Evolutionary conservation across 2,888 invertebrate genomes (phyloP).

Genomic region (Euclidia mi): DNA sequence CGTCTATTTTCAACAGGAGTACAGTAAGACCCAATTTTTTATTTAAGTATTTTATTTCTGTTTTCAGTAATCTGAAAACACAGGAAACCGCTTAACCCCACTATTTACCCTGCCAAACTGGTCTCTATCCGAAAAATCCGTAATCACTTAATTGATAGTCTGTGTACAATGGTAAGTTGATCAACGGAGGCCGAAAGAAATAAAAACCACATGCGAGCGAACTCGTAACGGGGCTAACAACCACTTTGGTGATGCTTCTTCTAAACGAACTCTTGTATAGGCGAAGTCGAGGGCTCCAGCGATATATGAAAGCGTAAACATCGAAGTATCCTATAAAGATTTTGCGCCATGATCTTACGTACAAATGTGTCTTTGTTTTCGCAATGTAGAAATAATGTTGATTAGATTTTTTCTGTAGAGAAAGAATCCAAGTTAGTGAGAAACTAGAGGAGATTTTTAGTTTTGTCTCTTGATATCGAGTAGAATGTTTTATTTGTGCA

Average conservation of each 20-base stretch:
- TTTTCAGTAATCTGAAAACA: no score
- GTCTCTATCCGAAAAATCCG: conserved; percentile 21
- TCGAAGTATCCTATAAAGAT: neutral
- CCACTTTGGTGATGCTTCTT: conserved; percentile 69
- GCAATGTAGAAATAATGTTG: neutral
- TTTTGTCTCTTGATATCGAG: no score
- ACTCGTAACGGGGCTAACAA: conserved; percentile 75
- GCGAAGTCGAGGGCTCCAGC: conserved; percentile 10
- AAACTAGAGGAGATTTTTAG: no score
- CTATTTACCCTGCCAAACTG: neutral
- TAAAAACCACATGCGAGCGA: conserved; percentile 72
- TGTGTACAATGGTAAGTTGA: conserved; percentile 48
- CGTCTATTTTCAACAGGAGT: no score
- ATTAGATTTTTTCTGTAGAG: neutral
- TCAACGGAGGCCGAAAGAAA: conserved; percentile 58
- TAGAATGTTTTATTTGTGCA: no score
- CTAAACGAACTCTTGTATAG: conserved; percentile 34
- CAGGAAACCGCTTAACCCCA: no score
- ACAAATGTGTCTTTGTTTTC: conserved; percentile 3
- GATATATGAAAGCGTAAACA: conserved; percentile 9
- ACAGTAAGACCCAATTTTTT: no score
- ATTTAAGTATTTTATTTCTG: no score
- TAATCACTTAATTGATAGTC: conserved; percentile 53
- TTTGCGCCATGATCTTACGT: neutral
- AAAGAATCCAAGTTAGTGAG: no score